phyloP scores from a whole-genome alignment of 2,797 vertebrate genomes.

The Paramormyrops hopkinsi region DNA sequence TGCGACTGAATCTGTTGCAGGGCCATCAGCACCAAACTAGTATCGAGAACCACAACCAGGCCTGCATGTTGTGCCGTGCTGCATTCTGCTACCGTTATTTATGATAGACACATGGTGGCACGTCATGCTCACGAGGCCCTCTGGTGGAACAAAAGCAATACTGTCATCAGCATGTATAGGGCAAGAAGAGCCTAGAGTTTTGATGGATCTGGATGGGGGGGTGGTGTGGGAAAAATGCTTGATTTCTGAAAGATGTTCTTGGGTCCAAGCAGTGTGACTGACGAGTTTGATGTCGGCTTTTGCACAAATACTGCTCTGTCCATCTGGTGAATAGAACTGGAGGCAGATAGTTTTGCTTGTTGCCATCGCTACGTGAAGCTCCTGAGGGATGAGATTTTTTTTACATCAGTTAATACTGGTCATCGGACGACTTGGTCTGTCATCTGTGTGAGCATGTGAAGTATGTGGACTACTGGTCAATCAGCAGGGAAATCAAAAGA shows the following conservation, averaged over 20 bases:
- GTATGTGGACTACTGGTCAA: constrained; percentile 1
- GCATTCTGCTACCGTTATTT: not conserved
- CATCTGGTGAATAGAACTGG: not conserved
- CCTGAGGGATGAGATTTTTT: not conserved
- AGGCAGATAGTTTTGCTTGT: not conserved
- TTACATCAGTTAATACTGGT: not conserved
- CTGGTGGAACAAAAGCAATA: constrained; percentile 32
- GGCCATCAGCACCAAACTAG: not conserved
- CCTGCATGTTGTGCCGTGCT: not conserved
- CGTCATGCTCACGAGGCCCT: constrained; percentile 11
- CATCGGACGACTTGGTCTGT: not conserved
- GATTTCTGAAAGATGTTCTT: not conserved
- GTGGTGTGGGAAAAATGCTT: constrained; percentile 10
- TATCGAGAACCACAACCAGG: not conserved
- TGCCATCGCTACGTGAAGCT: not conserved
- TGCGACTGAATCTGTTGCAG: not conserved
- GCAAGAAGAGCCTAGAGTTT: constrained; percentile 26
- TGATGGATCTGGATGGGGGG: not conserved
- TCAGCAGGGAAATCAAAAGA: constrained; percentile 49
- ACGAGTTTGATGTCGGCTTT: not conserved
- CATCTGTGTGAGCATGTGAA: constrained; percentile 28
- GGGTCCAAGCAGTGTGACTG: not conserved
- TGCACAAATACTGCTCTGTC: not conserved
- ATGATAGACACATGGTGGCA: not conserved
- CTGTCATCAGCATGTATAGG: constrained; percentile 25